Evolutionary conservation across 2,888 invertebrate genomes (phyloP), one percentile per base, ranked within the genome.

Genomic region (Megamerina dolium): DNA sequence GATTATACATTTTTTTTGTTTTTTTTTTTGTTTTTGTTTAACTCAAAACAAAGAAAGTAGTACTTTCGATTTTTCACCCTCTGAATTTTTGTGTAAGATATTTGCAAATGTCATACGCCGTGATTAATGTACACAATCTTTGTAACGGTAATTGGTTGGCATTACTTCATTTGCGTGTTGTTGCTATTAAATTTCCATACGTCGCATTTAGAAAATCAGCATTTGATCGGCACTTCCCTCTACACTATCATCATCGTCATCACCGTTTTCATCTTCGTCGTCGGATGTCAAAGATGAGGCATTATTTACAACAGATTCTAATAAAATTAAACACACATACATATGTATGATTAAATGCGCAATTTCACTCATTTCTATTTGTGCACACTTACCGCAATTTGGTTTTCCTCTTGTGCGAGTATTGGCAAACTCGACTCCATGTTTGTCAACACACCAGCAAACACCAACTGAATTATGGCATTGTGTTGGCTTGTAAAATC

Each of bases 371-470:
- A 23, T 23, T 23, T 23, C 8, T 23, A 23, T 6, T 23, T 20
- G 33, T 26, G 18, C 17, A 19, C 37, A 75, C 78, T 77, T 74
- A 86, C 85, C 84, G 69, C 87, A 87, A 70, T 81, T 82, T 46
- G 85, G 85, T 71, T 83, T 85, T 70, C 87, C 83, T 68, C 83
- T 77, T 52, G 86, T 84, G 66, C 90, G 83, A 54, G 89, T 86
- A 66, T 87, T 87, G 55, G 89, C 81, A 62, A 82, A 83, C 74
- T 91, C 91, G 34, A 86, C 87, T 42, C 92, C 92, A 73, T 91
- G 91, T 68, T 86, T 82, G 75, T 92, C 90, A 55, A 91, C 90
- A 75, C 91, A 92, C 92, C 92, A 92, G 74, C 92, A 92, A 68
- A 89, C 83, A 48, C 85, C 88, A 39, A 87, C 85, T 50, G 88